Evolutionary conservation across 2,888 invertebrate species (phyloP).

Genomic region (Terebella lapidaria): DNA sequence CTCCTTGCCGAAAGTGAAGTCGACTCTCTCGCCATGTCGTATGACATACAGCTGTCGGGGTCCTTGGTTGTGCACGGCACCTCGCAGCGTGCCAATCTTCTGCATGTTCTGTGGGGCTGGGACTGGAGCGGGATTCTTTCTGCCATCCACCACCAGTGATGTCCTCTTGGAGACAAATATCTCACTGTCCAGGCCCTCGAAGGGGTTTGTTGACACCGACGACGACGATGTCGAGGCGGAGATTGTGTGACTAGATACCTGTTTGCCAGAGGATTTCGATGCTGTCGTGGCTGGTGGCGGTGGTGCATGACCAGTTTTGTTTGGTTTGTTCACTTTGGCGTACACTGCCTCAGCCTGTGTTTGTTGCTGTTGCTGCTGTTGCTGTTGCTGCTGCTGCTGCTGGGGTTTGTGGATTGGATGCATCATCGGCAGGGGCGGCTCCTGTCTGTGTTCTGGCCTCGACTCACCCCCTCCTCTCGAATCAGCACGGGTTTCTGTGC

Average conservation of each 20-base stretch:
- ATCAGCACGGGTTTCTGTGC: neutral
- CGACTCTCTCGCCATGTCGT: constrained; percentile 90
- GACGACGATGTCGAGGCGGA: neutral
- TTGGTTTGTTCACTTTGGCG: neutral
- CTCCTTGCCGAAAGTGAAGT: constrained; percentile 77
- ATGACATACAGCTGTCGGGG: constrained; percentile 62
- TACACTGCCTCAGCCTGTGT: neutral
- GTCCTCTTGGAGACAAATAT: neutral
- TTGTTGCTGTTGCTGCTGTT: constrained; percentile 1
- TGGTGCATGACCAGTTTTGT: neutral
- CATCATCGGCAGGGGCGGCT: neutral
- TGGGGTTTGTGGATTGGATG: neutral
- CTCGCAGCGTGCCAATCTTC: neutral
- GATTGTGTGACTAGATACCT: too few relatives aligned
- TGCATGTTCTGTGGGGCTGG: neutral
- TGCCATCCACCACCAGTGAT: neutral
- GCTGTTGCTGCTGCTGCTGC: neutral
- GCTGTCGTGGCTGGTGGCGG: neutral
- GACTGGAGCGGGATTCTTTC: neutral
- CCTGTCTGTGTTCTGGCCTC: too few relatives aligned
- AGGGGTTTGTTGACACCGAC: neutral
- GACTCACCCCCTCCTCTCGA: too few relatives aligned
- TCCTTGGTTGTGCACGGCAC: constrained; percentile 6
- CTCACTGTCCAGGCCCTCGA: neutral
- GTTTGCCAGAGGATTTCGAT: too few relatives aligned